Evolutionary conservation across 2,113 vertebrate genomes (phyloP).

Genomic region (Beaufortia kweichowensis): DNA sequence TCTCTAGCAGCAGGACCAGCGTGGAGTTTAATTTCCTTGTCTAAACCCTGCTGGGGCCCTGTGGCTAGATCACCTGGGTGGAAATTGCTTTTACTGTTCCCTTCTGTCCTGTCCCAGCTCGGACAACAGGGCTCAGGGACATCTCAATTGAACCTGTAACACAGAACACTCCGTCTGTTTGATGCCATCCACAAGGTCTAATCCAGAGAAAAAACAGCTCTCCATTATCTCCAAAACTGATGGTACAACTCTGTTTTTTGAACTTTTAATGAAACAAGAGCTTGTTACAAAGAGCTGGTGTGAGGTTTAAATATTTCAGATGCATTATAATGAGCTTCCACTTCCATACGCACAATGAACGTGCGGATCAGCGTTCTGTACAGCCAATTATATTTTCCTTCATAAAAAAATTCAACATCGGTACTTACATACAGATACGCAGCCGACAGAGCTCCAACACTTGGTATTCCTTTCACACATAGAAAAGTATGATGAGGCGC

Average conservation of each 20-base stretch:
- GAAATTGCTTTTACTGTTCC: constrained; percentile 77
- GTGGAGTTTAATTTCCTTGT: constrained; percentile 70
- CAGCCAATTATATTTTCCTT: constrained; percentile 26
- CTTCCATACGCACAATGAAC: neutral
- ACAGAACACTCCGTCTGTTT: neutral
- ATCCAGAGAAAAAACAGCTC: neutral
- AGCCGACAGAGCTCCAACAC: neutral
- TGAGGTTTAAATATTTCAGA: constrained; percentile 20
- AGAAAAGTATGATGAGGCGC: neutral
- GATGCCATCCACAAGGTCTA: neutral
- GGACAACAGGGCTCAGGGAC: constrained; percentile 29
- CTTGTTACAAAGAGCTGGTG: constrained; percentile 7
- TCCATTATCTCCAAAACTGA: constrained; percentile 16
- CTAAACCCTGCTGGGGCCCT: constrained; percentile 67
- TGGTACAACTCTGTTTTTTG: constrained; percentile 14
- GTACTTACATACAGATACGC: neutral
- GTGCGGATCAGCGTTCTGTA: neutral
- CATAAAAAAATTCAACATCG: constrained; percentile 3
- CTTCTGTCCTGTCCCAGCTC: constrained; percentile 54
- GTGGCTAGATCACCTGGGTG: constrained; percentile 73
- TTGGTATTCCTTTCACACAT: constrained; percentile 19
- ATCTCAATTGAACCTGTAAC: constrained; percentile 27
- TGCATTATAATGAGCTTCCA: constrained; percentile 20
- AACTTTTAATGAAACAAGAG: constrained; percentile 32
- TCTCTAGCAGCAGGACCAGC: constrained; percentile 53